These are phyloP conservation scores for Fistularia tabacaria DNA, from an alignment of 2,797 vertebrate genomes.

Conservation along the genomic window DNA sequence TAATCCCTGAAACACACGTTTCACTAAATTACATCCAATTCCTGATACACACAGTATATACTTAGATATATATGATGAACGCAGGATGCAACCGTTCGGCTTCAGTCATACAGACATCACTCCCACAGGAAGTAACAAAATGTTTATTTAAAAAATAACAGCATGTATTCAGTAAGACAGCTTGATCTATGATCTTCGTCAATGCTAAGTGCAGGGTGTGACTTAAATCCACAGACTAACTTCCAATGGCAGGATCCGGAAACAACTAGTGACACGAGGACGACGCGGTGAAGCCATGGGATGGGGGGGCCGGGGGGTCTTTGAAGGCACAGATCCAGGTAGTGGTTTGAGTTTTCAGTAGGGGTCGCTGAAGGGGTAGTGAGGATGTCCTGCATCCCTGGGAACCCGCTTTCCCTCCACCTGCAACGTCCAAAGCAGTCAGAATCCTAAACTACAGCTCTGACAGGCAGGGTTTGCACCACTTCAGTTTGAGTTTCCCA, in stretches of 20 bases:
- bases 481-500: background rate
- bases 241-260: background rate
- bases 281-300: background rate
- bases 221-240: too few relatives aligned
- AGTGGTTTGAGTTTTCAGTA: conserved; percentile 72
- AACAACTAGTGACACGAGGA: conserved; percentile 9
- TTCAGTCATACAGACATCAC: background rate
- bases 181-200: too few relatives aligned
- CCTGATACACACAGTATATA: too few relatives aligned
- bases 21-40: too few relatives aligned
- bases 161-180: background rate
- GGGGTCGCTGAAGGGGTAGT: conserved; percentile 92
- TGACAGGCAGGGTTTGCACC: background rate
- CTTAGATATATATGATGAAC: background rate
- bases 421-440: conserved; percentile 73
- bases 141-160: conserved; percentile 62
- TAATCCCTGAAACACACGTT: too few relatives aligned
- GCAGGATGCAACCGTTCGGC: too few relatives aligned
- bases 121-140: conserved; percentile 51
- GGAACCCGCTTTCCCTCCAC: conserved; percentile 82
- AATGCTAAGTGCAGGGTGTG: too few relatives aligned
- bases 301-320: background rate
- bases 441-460: background rate
- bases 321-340: conserved; percentile 68
- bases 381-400: conserved; percentile 87